These are phyloP conservation scores for Chrysochloris asiatica DNA, from an alignment of 2,113 vertebrate species.

Conservation along the genomic window DNA sequence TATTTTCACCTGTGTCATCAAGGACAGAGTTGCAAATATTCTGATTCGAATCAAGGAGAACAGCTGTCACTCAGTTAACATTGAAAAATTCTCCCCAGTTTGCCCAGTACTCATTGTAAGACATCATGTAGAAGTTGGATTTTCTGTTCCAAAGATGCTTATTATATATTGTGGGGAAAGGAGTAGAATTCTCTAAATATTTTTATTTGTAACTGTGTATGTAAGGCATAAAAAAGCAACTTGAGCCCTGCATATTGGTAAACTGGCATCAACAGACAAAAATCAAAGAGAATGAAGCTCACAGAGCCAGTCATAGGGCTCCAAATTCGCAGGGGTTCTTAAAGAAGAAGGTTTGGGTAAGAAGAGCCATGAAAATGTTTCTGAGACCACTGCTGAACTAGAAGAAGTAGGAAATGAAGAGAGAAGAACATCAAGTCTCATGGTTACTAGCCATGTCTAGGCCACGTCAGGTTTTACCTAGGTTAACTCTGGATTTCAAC, in stretches of 20 bases:
- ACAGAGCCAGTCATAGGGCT: background rate
- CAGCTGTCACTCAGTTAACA: background rate
- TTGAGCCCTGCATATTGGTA: background rate
- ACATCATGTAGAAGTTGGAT: background rate
- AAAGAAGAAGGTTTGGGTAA: too few relatives aligned
- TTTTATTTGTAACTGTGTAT: slow-evolving; percentile 2
- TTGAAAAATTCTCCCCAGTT: background rate
- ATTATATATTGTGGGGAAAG: background rate
- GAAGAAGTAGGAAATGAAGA: background rate
- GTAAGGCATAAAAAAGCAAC: background rate
- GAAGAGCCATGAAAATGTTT: accelerated
- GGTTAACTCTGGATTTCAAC: background rate
- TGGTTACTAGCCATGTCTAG: background rate
- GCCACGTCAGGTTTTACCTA: background rate
- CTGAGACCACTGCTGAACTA: background rate
- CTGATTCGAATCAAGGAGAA: background rate
- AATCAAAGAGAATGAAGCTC: background rate
- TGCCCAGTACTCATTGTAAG: background rate
- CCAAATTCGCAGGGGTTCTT: too few relatives aligned
- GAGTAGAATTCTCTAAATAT: background rate
- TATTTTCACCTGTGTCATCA: slow-evolving; percentile 15
- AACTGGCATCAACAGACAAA: background rate
- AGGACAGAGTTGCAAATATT: background rate
- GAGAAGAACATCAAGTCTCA: background rate
- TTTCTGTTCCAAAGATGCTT: background rate